Base-by-base conservation (phyloP, 2,797 vertebrate species). In the Periophthalmus magnuspinnatus region DNA sequence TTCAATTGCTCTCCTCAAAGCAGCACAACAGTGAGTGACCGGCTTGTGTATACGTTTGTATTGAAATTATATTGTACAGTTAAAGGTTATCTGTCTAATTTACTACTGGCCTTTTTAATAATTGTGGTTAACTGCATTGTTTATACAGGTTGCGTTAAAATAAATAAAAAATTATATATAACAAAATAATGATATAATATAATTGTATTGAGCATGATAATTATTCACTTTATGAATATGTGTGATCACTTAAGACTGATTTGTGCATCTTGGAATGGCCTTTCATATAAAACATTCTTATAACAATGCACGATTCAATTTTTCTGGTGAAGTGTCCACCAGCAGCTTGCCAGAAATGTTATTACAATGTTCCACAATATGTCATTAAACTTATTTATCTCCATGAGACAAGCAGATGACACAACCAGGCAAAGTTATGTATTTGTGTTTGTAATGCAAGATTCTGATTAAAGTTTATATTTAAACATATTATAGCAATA, bases 11-110 rank as follows among this genome's bases (percentile, higher is more conserved):
- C 65, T 74, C 59, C 33, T 47, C 10, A 83, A 83, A 69, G 66
- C 74, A 67, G 68, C 83, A 65, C 67, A 57, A 45, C 65, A 32
- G 86, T 86, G 80, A 88, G 86, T 85, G 76, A 67, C 38, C 24
- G 50, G n/a, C 28, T 36, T 16, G 11, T 22, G 16, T 32, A 28
- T 17, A 50, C 4, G 17, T 3, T 4, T 13, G 2, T 11, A 54
- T 54, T n/a, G 19, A n/a, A 52, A 52, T 52, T 6, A n/a, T 1
- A 21, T n/a, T 52, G 5, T 52, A n/a, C 48, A 50, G 6, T 28
- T 28, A 28, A 28, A 28, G 1, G 28, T 28, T 28, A 28, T 28
- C 28, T 28, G 28, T 28, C 28, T 28, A 28, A 28, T 38, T 38
- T 38, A 38, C 36, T 9, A 38, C 36, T 36, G 5, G 34, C 5